These are phyloP conservation scores for Craterocephalus amniculus DNA, from an alignment of 2,797 vertebrate genomes.

Conservation along the genomic window DNA sequence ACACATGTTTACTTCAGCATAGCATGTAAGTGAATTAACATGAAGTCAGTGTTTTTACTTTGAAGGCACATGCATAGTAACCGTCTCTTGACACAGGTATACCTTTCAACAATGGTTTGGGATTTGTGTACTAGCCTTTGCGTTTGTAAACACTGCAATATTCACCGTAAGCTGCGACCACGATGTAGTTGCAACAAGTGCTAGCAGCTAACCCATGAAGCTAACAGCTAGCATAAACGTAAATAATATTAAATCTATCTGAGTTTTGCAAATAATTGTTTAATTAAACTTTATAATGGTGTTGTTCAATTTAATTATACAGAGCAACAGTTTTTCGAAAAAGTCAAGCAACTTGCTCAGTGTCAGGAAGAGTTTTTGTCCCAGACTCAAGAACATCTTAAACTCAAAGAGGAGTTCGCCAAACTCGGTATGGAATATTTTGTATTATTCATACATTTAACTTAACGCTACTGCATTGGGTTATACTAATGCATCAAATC, in stretches of 20 bases:
- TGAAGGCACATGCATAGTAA: neutral
- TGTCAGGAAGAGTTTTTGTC: slow-evolving; percentile 90
- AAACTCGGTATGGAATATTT: slow-evolving; percentile 84
- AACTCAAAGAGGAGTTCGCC: slow-evolving; percentile 84
- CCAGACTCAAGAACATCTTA: slow-evolving; percentile 89
- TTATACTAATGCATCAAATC: neutral
- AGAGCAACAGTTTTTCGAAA: slow-evolving; percentile 99
- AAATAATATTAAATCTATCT: neutral
- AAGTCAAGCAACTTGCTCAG: slow-evolving; percentile 92
- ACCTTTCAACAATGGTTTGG: rapidly evolving
- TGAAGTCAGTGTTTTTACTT: neutral
- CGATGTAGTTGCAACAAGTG: slow-evolving; percentile 4
- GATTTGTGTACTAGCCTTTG: neutral
- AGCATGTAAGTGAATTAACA: slow-evolving; percentile 1
- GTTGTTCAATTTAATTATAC: slow-evolving; percentile 16
- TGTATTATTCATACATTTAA: neutral
- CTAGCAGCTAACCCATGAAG: slow-evolving; percentile 13
- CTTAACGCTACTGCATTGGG: rapidly evolving
- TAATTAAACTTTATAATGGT: rapidly evolving
- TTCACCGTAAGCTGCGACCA: neutral
- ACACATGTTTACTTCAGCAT: slow-evolving; percentile 22
- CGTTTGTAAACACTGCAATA: rapidly evolving
- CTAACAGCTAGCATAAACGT: neutral
- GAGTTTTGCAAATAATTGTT: neutral
- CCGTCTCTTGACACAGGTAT: rapidly evolving